Evolutionary conservation across 23 tunicate genomes (phyloP).

Genomic region (Halocynthia aurantium): DNA sequence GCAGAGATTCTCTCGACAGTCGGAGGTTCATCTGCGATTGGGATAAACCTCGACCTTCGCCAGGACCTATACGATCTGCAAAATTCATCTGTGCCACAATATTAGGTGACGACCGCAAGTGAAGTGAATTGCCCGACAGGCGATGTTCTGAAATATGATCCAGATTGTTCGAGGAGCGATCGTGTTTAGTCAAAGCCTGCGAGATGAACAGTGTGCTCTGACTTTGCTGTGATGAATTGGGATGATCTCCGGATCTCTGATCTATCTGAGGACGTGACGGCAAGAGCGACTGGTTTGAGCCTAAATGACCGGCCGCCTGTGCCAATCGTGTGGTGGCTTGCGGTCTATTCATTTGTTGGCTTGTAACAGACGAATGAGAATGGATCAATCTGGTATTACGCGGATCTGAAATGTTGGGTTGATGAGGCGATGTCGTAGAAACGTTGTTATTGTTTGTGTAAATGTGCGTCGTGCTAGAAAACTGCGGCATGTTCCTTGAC

Average conservation of each 20-base stretch:
- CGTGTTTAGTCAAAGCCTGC: background rate
- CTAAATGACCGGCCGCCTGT: background rate
- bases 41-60: background rate
- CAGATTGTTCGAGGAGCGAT: slow-evolving; percentile 20
- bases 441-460: background rate
- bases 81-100: background rate
- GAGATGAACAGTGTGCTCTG: background rate
- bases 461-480: slow-evolving; percentile 7
- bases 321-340: background rate
- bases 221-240: slow-evolving; percentile 14
- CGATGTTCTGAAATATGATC: slow-evolving; percentile 12
- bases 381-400: background rate
- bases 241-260: slow-evolving; percentile 5
- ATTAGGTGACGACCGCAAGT: background rate
- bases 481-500: slow-evolving; percentile 14
- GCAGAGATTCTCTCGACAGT: slow-evolving; percentile 47
- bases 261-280: slow-evolving; percentile 24
- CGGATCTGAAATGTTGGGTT: slow-evolving; percentile 1
- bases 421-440: background rate
- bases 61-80: background rate
- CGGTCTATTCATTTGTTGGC: background rate
- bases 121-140: background rate
- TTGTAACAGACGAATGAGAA: no score
- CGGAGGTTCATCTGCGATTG: slow-evolving; percentile 25
- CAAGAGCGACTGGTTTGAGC: slow-evolving; percentile 5